phyloP scores from a whole-genome alignment of 1,140 invertebrate species.

The Akabosia matsudoensis region DNA sequence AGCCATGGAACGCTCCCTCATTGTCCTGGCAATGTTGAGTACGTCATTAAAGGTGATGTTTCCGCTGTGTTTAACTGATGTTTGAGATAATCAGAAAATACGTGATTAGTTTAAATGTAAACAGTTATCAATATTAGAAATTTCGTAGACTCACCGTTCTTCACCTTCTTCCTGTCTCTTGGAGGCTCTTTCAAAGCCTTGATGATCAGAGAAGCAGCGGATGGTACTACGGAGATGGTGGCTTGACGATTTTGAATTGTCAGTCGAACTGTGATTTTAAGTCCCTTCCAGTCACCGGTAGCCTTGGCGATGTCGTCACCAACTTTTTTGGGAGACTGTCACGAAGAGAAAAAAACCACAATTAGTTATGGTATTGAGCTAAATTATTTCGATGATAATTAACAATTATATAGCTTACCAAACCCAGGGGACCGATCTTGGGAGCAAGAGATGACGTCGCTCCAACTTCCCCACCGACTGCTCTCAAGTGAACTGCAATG shows the following conservation, averaged over 20 bases:
- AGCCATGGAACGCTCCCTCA: slow-evolving; percentile 94
- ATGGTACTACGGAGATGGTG: slow-evolving; percentile 94
- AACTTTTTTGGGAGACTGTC: slow-evolving; percentile 97
- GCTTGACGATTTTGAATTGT: slow-evolving; percentile 99
- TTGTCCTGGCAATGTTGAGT: slow-evolving; percentile 81
- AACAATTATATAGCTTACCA: slow-evolving; percentile 66
- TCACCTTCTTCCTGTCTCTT: slow-evolving; percentile 97
- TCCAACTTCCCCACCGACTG: slow-evolving; percentile 98
- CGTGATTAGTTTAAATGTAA: slow-evolving; percentile 32
- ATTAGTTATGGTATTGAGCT: too few relatives aligned
- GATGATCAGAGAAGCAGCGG: slow-evolving; percentile 94
- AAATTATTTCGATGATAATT: too few relatives aligned
- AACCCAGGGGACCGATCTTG: slow-evolving; percentile 98
- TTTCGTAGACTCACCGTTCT: slow-evolving; percentile 92
- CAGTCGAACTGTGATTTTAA: slow-evolving; percentile 97
- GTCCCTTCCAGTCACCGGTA: slow-evolving; percentile 96
- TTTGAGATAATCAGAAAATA: not conserved
- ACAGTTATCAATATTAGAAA: slow-evolving; percentile 36
- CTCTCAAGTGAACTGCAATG: slow-evolving; percentile 95
- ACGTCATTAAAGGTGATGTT: slow-evolving; percentile 94
- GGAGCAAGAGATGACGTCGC: slow-evolving; percentile 97
- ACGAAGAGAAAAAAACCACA: too few relatives aligned
- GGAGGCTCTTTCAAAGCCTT: slow-evolving; percentile 98
- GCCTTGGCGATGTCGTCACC: slow-evolving; percentile 99
- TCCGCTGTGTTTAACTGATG: slow-evolving; percentile 81